These are phyloP conservation scores for Rhinogobio ventralis DNA, from an alignment of 2,797 vertebrate genomes.

Conservation along the genomic window DNA sequence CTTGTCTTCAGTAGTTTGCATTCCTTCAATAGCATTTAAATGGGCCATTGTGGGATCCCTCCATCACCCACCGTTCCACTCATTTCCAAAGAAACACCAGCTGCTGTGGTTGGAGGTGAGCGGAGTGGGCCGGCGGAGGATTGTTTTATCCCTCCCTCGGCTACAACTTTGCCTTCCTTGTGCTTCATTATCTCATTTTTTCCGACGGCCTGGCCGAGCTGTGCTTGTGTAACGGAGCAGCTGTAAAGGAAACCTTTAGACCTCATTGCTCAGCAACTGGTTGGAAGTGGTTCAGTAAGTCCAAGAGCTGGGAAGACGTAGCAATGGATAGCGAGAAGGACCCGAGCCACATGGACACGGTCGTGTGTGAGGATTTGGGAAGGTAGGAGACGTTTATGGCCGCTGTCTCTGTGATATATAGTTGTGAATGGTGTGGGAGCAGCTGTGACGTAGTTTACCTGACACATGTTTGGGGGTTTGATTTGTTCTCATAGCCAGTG, in stretches of 20 bases:
- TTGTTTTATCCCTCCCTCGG: neutral
- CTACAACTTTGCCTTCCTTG: neutral
- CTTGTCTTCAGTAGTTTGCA: constrained; percentile 49
- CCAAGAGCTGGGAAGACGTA: neutral
- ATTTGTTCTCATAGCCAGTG: neutral
- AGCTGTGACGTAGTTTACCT: neutral
- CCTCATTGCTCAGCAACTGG: constrained; percentile 39
- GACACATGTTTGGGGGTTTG: neutral
- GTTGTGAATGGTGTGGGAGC: neutral
- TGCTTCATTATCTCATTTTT: neutral
- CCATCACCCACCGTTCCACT: constrained; percentile 51
- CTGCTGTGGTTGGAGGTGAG: constrained; percentile 34
- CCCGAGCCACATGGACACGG: constrained; percentile 25
- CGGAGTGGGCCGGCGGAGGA: constrained; percentile 38
- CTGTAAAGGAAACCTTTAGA: constrained; percentile 74
- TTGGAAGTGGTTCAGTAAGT: constrained; percentile 19
- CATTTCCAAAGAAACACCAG: neutral
- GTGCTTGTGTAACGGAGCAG: constrained; percentile 25
- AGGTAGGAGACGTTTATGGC: constrained; percentile 67
- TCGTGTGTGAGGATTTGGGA: constrained; percentile 35
- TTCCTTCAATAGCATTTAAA: constrained; percentile 56
- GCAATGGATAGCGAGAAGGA: constrained; percentile 67
- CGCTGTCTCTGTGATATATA: neutral
- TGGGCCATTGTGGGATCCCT: constrained; percentile 7
- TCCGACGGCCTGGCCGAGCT: constrained; percentile 26